These are phyloP conservation scores for Parnassius smintheus DNA, from an alignment of 2,888 invertebrate genomes.

Conservation along the genomic window DNA sequence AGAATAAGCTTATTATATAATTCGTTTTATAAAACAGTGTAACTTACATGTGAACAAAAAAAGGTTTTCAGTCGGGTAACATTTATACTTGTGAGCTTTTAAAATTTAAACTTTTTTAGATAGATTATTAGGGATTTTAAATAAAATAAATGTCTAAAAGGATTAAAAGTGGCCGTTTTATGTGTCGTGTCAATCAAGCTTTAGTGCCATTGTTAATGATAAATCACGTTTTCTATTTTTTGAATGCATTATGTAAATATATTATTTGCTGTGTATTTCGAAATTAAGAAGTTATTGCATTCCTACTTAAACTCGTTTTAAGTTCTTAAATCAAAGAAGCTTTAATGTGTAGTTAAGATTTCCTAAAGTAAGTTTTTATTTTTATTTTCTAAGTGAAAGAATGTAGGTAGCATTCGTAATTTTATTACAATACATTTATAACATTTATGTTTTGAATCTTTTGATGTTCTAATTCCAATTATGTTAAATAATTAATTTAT, in stretches of 20 bases:
- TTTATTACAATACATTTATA: constrained; percentile 3
- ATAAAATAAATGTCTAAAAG: too few relatives aligned
- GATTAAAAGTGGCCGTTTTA: neutral
- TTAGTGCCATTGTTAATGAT: constrained; percentile 23
- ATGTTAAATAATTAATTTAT: constrained; percentile 8
- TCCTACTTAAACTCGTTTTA: constrained; percentile 42
- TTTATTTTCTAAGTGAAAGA: constrained; percentile 3
- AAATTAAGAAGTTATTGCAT: constrained; percentile 35
- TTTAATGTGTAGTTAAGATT: constrained; percentile 61
- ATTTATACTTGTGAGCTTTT: too few relatives aligned
- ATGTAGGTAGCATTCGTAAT: constrained; percentile 4
- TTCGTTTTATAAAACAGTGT: too few relatives aligned
- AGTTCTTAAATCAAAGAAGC: constrained; percentile 69
- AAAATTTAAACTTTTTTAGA: too few relatives aligned
- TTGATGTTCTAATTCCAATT: constrained; percentile 5
- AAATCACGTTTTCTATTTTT: constrained; percentile 6
- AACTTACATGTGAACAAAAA: too few relatives aligned
- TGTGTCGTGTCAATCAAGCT: constrained; percentile 1
- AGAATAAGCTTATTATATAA: too few relatives aligned
- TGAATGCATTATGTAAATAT: constrained; percentile 23
- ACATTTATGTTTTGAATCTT: constrained; percentile 16
- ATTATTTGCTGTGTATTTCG: constrained; percentile 15
- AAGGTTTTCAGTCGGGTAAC: too few relatives aligned
- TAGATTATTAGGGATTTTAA: too few relatives aligned
- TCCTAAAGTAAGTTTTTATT: constrained; percentile 13